Percentiles rank a stretch among this genome's conserved stretches.
Evolutionary conservation across 1,140 invertebrate species (phyloP).

Genomic region (Pogonus chalceus): DNA sequence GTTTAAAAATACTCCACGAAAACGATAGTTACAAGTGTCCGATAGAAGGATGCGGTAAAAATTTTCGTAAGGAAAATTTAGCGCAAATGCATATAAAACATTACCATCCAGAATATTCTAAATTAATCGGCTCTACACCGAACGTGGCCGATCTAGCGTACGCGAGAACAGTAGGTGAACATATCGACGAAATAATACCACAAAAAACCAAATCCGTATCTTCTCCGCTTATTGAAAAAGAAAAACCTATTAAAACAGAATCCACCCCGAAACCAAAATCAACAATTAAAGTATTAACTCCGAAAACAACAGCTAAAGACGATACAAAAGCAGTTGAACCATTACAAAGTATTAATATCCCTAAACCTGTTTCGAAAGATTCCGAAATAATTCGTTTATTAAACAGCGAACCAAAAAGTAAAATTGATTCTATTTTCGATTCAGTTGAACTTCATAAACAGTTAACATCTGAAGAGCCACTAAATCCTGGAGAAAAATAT

Average conservation of each 20-base stretch:
- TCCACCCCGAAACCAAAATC: slow-evolving; percentile 11
- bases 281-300: slow-evolving; percentile 7
- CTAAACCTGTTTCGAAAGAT: slow-evolving; percentile 21
- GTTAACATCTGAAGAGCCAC: background rate
- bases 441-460: background rate
- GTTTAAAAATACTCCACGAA: slow-evolving; percentile 35
- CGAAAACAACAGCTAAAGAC: background rate
- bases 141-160: slow-evolving; percentile 78
- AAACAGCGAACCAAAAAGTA: slow-evolving; percentile 20
- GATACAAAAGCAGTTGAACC: background rate
- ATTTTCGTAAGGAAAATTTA: slow-evolving; percentile 80
- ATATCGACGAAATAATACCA: slow-evolving; percentile 37
- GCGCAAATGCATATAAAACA: slow-evolving; percentile 87
- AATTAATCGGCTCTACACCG: slow-evolving; percentile 64
- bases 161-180: slow-evolving; percentile 57
- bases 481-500: slow-evolving; percentile 13
- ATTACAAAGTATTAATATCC: background rate
- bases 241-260: slow-evolving; percentile 22
- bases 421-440: background rate
- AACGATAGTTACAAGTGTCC: slow-evolving; percentile 68
- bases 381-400: slow-evolving; percentile 31
- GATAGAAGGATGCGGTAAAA: slow-evolving; percentile 73
- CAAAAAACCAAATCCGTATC: slow-evolving; percentile 21
- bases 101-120: slow-evolving; percentile 70
- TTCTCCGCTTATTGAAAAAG: slow-evolving; percentile 8